Percentiles rank a stretch among this genome's conserved stretches.
Evolutionary conservation across 2,113 vertebrate genomes (phyloP).

Genomic region (Phyllopteryx taeniolatus): DNA sequence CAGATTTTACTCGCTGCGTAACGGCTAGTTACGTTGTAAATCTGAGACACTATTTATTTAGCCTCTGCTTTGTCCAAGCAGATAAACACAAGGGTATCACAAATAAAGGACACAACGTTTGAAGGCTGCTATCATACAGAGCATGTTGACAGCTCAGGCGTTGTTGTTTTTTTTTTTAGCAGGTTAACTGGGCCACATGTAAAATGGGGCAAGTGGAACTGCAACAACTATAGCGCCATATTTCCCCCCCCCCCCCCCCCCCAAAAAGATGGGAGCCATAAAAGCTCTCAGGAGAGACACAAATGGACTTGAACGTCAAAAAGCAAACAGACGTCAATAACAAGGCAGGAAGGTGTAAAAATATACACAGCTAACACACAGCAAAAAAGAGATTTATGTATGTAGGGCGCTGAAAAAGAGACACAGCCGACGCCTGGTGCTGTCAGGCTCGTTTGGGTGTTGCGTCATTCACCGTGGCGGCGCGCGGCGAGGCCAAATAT

Average conservation of each 20-base stretch:
- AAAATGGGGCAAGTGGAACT: slow-evolving; percentile 62
- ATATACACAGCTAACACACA: slow-evolving; percentile 63
- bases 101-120: slow-evolving; percentile 21
- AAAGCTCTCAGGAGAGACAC: slow-evolving; percentile 52
- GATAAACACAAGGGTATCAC: not conserved
- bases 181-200: slow-evolving; percentile 28
- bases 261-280: slow-evolving; percentile 34
- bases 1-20: not conserved
- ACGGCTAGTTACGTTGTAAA: not conserved
- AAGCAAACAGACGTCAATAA: slow-evolving; percentile 56
- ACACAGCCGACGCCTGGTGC: slow-evolving; percentile 55
- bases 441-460: slow-evolving; percentile 71
- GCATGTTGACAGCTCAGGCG: slow-evolving; percentile 14
- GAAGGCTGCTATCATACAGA: not conserved
- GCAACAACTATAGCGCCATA: slow-evolving; percentile 30
- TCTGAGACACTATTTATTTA: slow-evolving; percentile 20
- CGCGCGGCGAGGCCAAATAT: slow-evolving; percentile 54
- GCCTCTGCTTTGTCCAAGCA: slow-evolving; percentile 1
- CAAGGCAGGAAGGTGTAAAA: slow-evolving; percentile 70
- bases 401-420: slow-evolving; percentile 70
- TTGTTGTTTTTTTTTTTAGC: slow-evolving; percentile 19
- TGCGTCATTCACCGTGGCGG: slow-evolving; percentile 69
- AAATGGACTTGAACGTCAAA: slow-evolving; percentile 51
- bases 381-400: slow-evolving; percentile 73
- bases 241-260: not conserved